Evolutionary conservation across 2,888 invertebrate genomes (phyloP), one percentile per base, ranked within the genome.

Genomic region (Trichogramma evanescens): DNA sequence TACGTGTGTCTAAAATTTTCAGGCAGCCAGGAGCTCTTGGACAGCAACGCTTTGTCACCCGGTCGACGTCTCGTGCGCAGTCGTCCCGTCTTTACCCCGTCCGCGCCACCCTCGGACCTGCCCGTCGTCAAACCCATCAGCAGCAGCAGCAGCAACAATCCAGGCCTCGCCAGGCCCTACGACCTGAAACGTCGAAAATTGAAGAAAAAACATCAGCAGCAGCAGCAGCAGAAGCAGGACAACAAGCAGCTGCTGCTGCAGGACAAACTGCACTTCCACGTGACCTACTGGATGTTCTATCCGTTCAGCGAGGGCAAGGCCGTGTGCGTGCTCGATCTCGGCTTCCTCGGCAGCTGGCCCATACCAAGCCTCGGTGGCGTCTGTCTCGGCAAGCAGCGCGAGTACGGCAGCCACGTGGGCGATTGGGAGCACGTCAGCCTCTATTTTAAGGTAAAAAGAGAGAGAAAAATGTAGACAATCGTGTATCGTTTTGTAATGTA

Each of bases 201-300:
- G 48, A 48, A 13, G 6, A n/a, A n/a, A 48, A 10, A 4, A 10
- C 10, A n/a, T 9, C 50, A 6, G 26, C 9, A 3, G 54, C 39
- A 39, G 50, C n/a, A n/a, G n/a, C 45, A 50, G 13, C 56, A 70
- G 70, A 45, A 66, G 76, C 53, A 53, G 26, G 26, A 26, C 26
- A 26, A 2, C 26, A 26, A 26, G 26, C 51, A 1, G 7, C 26
- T 10, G 39, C 44, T 50, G 58, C 78, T 79, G 4, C 75, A 78
- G 66, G 85, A 86, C 74, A 83, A 85, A 57, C 78, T 79, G 4
- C 75, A 78, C 66, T 85, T 86, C 74, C 83, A 85, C 72, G 84
- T 87, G 49, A 85, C 85, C 63, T 87, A 85, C 76, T 87, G 87
- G 87, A 82, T 85, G 77, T 87, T 87, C 74, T 87, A 84, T 76